Conservation (phyloP, 2,797 vertebrate genomes). For the Vipera latastei region DNA sequence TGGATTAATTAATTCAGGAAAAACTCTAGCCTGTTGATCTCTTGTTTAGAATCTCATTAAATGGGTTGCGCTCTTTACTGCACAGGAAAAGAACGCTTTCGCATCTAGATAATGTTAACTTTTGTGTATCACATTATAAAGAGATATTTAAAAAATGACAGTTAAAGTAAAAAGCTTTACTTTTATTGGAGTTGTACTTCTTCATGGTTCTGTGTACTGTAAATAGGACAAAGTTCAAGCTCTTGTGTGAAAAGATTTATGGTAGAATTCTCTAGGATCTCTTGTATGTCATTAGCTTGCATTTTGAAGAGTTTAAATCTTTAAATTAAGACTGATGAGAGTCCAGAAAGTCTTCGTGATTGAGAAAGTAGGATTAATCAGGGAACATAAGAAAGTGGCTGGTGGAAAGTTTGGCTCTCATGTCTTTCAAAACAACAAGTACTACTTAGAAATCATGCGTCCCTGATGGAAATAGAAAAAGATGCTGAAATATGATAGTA, state of each 20-base stretch:
- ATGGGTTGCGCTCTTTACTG: not conserved
- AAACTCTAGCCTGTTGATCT: not conserved
- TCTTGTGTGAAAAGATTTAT: not conserved
- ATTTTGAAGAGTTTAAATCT: constrained; percentile 4
- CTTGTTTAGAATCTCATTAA: not conserved
- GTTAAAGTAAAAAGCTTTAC: not conserved
- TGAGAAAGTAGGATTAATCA: not conserved
- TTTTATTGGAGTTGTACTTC: not conserved
- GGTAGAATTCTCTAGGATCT: not conserved
- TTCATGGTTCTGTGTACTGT: not conserved
- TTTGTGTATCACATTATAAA: not conserved
- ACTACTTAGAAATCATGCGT: not conserved
- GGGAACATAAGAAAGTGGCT: not conserved
- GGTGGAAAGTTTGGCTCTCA: not conserved
- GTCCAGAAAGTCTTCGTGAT: not conserved
- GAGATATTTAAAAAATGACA: not conserved
- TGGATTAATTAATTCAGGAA: not conserved
- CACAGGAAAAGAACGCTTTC: not conserved
- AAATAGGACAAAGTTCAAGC: not conserved
- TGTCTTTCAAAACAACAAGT: not conserved
- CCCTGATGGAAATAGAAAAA: not conserved
- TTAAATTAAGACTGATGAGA: constrained; percentile 11
- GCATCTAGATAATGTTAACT: not conserved
- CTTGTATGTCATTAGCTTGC: not conserved
- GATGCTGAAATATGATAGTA: not conserved